Evolutionary conservation across 2,113 vertebrate genomes (phyloP), one percentile per base, ranked within the genome.

Genomic region (Alethe castanea): DNA sequence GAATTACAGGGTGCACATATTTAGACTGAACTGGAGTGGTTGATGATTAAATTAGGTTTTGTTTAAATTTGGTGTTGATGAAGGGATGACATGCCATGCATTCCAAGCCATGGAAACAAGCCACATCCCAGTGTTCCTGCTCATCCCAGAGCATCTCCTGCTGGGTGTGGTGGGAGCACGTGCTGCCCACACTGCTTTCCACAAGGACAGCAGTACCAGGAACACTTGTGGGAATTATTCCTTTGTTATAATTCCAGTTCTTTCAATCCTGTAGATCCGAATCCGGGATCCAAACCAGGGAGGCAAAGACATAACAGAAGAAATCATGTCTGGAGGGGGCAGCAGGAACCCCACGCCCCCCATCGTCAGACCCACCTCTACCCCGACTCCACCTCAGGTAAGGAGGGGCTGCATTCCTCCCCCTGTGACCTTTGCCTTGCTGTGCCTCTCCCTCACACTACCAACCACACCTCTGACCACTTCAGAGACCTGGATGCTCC

Each of bases 281-380:
- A 99, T 99, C 97, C 98, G 99, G 71, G 99, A 99, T 98, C 99
- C 99, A 81, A 99, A 99, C 97, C 99, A 99, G 96, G 99, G 99
- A 40, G 99, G 99, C 93, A 99, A 98, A 97, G 99, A 99, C 88
- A 99, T 99, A 97, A 99, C 99, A 6, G 99, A 99, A 91, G 99
- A 99, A 97, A 99, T 99, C 90, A 99, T 99, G 99, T 99, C 99
- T n/a, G 98, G 98, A 80, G 98, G 98, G 86, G 99, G 99, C 92
- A 99, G 99, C 98, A 98, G 99, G 95, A 99, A 99, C 96, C 98
- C 99, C 66, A 99, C 99, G 0, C 99, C 99, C 66, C 99, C 99
- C 81, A 98, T 98, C 4, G 97, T 98, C 36, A 98, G 98, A 71
- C 98, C 99, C 47, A 98, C 97, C 54, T 98, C 99, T 53, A 99